Evolutionary conservation across 2,888 invertebrate species (phyloP).

Genomic region (Hirudinaria manillensis): DNA sequence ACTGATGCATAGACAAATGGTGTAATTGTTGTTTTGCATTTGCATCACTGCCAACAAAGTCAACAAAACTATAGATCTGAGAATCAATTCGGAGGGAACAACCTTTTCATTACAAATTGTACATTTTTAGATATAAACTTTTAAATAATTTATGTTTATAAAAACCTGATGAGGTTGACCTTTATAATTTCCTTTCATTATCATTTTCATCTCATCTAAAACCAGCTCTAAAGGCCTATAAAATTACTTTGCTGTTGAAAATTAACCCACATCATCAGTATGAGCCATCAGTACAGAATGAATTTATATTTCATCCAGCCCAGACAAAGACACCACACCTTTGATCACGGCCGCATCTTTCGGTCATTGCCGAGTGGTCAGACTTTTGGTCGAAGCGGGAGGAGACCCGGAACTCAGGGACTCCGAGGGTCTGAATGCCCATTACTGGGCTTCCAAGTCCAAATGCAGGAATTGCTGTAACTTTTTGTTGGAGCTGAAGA

Average conservation of each 20-base stretch:
- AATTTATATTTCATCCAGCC: not conserved
- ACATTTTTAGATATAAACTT: too few relatives aligned
- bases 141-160: too few relatives aligned
- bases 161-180: too few relatives aligned
- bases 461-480: constrained; percentile 2
- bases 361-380: not conserved
- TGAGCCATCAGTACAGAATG: too few relatives aligned
- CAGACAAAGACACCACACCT: constrained; percentile 8
- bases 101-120: too few relatives aligned
- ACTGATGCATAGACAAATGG: not conserved
- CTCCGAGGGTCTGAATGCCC: constrained; percentile 6
- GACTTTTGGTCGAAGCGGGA: not conserved
- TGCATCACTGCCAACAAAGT: not conserved
- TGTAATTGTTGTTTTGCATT: not conserved
- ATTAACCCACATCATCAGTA: too few relatives aligned
- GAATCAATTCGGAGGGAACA: too few relatives aligned
- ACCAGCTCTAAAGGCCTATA: too few relatives aligned
- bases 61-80: too few relatives aligned
- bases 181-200: too few relatives aligned
- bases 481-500: constrained; percentile 1
- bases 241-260: too few relatives aligned
- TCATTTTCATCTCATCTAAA: too few relatives aligned
- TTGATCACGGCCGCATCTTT: constrained; percentile 13
- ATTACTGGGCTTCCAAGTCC: constrained; percentile 16
- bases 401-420: constrained; percentile 21